Base-by-base conservation (phyloP, 2,113 vertebrate species). In the Megatriorchis doriae region DNA sequence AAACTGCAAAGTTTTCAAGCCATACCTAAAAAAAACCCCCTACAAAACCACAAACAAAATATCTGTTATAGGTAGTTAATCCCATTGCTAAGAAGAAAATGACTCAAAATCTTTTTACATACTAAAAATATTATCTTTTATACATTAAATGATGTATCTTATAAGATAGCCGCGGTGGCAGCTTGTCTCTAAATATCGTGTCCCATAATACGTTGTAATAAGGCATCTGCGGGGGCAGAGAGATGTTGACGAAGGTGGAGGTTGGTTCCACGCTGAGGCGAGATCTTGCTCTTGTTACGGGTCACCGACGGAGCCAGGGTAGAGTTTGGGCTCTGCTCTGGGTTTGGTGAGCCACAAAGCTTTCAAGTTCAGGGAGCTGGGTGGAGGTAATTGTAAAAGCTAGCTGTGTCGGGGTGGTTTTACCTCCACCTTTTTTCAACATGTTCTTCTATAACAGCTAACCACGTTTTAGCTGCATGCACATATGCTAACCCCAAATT, bases 231-330 rank as follows among this genome's bases (percentile, higher is more conserved):
- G 50, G 58, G 50, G 78, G 19, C 32, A 63, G 52, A 1, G 2
- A 53, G 23, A 67, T 20, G 8, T 0, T 81, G 82, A 29, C 47
- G 43, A 75, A 75, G 20, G 20, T 14, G 38, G 45, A 52, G 20
- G 15, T 32, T 38, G 42, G 4, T 9, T 79, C 58, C 47, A 18
- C 0, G 0, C 7, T 7, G 43, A 78, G 38, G 5, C 3, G 20
- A 50, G 26, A 55, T 50, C 65, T 81, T 8, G 1, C 14, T 67
- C 34, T 11, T 38, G 3, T 25, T 62, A 27, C 66, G 67, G 38
- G 56, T 56, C 36, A 11, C 23, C 42, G 0, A 0, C 1, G 11
- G 12, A 78, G 26, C 9, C 21, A 18, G 15, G 13, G 9, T 9
- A 25, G 21, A 32, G 2, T 34, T 26, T 67, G 26, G 13, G 13